phyloP scores from a whole-genome alignment of 2,113 vertebrate species.

The Chunga burmeisteri region DNA sequence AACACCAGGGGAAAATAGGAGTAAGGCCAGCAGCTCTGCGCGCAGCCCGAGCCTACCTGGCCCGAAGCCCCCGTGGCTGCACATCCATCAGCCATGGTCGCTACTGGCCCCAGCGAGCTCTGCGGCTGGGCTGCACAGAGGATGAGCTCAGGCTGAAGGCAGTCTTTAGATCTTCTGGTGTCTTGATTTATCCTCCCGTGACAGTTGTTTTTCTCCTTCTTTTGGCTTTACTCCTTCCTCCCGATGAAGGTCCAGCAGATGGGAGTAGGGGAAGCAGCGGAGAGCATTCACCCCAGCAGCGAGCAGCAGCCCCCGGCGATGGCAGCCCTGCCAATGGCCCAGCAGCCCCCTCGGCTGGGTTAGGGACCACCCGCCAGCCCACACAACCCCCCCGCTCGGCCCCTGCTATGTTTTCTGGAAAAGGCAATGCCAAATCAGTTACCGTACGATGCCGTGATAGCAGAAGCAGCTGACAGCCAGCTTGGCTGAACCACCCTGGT shows the following conservation, averaged over 20 bases:
- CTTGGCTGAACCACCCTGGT: background rate
- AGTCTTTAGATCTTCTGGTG: background rate
- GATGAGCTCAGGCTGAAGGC: background rate
- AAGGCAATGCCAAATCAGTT: background rate
- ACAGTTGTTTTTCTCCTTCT: background rate
- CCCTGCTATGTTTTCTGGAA: background rate
- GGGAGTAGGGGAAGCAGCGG: background rate
- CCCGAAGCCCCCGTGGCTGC: background rate
- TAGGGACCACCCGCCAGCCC: background rate
- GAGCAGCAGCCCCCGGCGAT: background rate
- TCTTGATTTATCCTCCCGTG: background rate
- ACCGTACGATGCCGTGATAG: accelerated
- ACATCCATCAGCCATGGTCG: background rate
- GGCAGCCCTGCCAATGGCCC: background rate
- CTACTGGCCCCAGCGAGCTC: background rate
- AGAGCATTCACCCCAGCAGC: background rate
- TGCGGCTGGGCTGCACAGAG: background rate
- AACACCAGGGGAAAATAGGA: background rate
- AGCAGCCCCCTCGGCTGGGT: accelerated
- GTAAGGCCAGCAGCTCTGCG: background rate
- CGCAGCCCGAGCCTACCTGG: background rate
- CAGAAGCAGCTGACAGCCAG: background rate
- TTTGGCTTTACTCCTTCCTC: background rate
- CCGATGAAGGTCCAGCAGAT: background rate
- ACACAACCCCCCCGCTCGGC: accelerated